These are phyloP conservation scores for Agrilus mali DNA, from an alignment of 2,888 invertebrate species.

Conservation along the genomic window DNA sequence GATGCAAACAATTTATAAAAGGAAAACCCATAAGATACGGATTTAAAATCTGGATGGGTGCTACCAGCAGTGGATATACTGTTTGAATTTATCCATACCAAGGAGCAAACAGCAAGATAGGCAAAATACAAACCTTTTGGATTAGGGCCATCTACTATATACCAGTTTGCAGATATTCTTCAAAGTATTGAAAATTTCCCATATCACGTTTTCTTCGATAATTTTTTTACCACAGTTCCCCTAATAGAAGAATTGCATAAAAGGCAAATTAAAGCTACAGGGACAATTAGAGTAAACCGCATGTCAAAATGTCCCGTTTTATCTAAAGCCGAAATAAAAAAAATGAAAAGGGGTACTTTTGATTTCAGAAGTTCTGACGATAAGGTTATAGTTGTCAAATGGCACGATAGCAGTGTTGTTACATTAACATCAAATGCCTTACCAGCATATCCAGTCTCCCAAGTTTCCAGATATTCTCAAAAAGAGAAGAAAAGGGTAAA, in stretches of 20 bases:
- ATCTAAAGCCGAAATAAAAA: constrained; percentile 1
- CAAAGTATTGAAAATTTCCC: neutral
- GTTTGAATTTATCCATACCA: constrained; percentile 20
- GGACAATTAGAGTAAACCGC: constrained; percentile 7
- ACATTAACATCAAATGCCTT: constrained; percentile 3
- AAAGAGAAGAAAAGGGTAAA: constrained; percentile 7
- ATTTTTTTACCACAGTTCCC: constrained; percentile 9
- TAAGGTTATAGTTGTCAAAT: constrained; percentile 3
- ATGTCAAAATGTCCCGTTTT: constrained; percentile 3
- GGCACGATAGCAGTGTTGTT: constrained; percentile 7
- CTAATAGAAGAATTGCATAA: constrained; percentile 4
- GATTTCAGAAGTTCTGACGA: constrained; percentile 4
- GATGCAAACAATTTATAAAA: constrained; percentile 21
- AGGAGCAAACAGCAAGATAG: constrained; percentile 12
- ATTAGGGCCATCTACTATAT: constrained; percentile 7
- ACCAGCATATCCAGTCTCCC: constrained; percentile 1
- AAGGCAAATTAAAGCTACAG: constrained; percentile 5
- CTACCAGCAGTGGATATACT: constrained; percentile 17
- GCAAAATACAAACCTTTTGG: constrained; percentile 12
- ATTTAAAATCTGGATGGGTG: constrained; percentile 20
- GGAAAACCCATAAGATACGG: constrained; percentile 20
- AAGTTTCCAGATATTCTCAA: constrained; percentile 2
- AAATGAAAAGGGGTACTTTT: constrained; percentile 3
- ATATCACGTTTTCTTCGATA: constrained; percentile 10
- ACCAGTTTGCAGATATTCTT: constrained; percentile 6